A percentile compares a stretch with the other conserved stretches of the same genome.
Conservation (phyloP, 2,888 invertebrate species). For the Blastobasis adustella region DNA sequence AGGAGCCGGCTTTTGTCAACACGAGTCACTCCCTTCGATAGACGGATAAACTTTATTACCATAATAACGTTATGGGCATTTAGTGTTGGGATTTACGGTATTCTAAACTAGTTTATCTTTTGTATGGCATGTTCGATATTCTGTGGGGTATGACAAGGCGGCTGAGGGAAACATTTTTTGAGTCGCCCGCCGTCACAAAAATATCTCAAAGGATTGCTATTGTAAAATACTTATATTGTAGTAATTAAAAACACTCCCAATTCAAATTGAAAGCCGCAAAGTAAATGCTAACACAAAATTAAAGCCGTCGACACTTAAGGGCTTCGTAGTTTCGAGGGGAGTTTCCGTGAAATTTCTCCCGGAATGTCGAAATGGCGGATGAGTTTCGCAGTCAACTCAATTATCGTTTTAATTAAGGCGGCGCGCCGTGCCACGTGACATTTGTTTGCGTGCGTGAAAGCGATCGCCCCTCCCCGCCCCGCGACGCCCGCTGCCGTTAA, state of each 20-base stretch:
- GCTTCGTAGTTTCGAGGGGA: slow-evolving; percentile 67
- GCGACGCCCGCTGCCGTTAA: slow-evolving; percentile 53
- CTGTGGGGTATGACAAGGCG: too few relatives aligned
- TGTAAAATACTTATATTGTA: too few relatives aligned
- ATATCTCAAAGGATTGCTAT: too few relatives aligned
- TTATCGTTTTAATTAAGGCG: slow-evolving; percentile 75
- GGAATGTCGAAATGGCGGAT: slow-evolving; percentile 72
- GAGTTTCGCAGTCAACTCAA: slow-evolving; percentile 75
- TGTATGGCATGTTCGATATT: too few relatives aligned
- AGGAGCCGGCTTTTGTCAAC: slow-evolving; percentile 51
- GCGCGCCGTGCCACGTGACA: slow-evolving; percentile 70
- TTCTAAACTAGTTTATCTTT: too few relatives aligned
- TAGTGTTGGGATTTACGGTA: not conserved
- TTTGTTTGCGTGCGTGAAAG: slow-evolving; percentile 74
- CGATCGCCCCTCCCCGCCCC: slow-evolving; percentile 43
- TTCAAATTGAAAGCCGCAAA: slow-evolving; percentile 47
- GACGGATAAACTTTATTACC: slow-evolving; percentile 26
- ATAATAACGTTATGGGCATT: slow-evolving; percentile 18
- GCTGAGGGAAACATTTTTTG: too few relatives aligned
- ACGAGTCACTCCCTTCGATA: slow-evolving; percentile 24
- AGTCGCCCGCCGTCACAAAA: too few relatives aligned
- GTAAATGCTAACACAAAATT: slow-evolving; percentile 73
- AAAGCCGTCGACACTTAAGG: slow-evolving; percentile 72
- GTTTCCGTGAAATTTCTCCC: slow-evolving; percentile 66
- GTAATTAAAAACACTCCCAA: too few relatives aligned